phyloP scores from a whole-genome alignment of 2,797 vertebrate genomes.

The Hipposideros larvatus region DNA sequence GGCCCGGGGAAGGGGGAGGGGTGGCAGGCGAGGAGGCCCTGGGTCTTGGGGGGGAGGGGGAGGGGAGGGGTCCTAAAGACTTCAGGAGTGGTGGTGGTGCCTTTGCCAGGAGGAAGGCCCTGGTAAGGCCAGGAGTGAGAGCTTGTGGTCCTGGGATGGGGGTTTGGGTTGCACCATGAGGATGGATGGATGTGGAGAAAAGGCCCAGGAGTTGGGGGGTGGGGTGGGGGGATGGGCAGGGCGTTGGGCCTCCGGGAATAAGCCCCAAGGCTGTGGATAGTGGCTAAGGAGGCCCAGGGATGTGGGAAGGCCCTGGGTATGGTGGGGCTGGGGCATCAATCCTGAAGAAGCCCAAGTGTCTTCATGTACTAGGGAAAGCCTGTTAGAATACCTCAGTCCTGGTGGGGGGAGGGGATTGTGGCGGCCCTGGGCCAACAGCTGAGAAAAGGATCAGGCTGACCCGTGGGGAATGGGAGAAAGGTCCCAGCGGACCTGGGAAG shows the following conservation, averaged over 20 bases:
- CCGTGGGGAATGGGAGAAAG: neutral
- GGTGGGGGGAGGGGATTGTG: neutral
- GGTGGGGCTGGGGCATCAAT: neutral
- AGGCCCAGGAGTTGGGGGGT: neutral
- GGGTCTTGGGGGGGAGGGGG: neutral
- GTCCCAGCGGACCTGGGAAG: neutral
- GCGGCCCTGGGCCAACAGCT: neutral
- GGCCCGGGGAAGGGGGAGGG: neutral
- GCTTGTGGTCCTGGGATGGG: neutral
- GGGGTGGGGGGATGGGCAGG: no score
- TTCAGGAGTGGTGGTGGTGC: neutral
- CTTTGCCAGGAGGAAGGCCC: constrained; percentile 33
- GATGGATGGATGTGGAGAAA: neutral
- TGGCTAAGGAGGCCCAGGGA: neutral
- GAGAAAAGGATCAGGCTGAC: constrained; percentile 38
- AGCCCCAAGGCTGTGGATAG: neutral
- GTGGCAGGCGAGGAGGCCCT: neutral
- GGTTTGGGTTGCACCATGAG: neutral
- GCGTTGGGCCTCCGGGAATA: neutral
- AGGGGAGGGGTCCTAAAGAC: neutral
- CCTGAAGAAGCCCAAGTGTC: constrained; percentile 25
- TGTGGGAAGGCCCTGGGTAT: neutral
- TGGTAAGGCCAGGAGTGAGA: neutral
- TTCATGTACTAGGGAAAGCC: neutral
- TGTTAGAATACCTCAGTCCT: constrained; percentile 18